Percentiles rank a stretch among this genome's conserved stretches.
These are phyloP conservation scores for Agrochola lychnidis DNA, from an alignment of 2,888 invertebrate species.

Conservation along the genomic window DNA sequence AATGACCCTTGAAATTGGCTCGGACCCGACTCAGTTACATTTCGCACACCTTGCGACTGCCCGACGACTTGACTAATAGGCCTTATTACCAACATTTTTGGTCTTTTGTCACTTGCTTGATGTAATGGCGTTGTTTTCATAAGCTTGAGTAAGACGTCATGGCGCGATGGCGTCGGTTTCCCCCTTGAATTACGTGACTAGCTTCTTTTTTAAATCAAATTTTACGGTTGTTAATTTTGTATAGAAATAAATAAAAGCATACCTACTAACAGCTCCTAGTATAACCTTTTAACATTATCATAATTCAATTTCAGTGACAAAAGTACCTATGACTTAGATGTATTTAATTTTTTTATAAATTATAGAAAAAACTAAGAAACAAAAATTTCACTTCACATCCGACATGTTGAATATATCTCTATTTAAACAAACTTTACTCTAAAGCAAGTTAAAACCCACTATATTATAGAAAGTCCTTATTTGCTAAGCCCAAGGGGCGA, in stretches of 20 bases:
- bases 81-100: slow-evolving; percentile 82
- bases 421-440: slow-evolving; percentile 24
- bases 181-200: slow-evolving; percentile 34
- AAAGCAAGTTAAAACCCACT: slow-evolving; percentile 68
- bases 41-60: slow-evolving; percentile 84
- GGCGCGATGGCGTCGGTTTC: slow-evolving; percentile 48
- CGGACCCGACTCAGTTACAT: slow-evolving; percentile 80
- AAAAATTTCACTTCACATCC: background rate
- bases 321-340: accelerated
- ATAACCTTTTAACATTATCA: background rate
- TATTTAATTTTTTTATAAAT: background rate
- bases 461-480: slow-evolving; percentile 61
- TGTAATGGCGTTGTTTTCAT: slow-evolving; percentile 73
- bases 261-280: background rate
- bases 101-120: slow-evolving; percentile 81
- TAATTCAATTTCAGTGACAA: background rate
- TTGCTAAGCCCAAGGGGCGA: slow-evolving; percentile 68
- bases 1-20: slow-evolving; percentile 89
- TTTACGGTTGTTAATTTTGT: slow-evolving; percentile 24
- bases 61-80: slow-evolving; percentile 83
- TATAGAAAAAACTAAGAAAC: too few species aligned
- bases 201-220: slow-evolving; percentile 31
- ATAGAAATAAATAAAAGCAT: slow-evolving; percentile 1
- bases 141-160: slow-evolving; percentile 58
- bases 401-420: background rate